Conservation (phyloP, 2,888 invertebrate genomes). For the Apamea epomidion region DNA sequence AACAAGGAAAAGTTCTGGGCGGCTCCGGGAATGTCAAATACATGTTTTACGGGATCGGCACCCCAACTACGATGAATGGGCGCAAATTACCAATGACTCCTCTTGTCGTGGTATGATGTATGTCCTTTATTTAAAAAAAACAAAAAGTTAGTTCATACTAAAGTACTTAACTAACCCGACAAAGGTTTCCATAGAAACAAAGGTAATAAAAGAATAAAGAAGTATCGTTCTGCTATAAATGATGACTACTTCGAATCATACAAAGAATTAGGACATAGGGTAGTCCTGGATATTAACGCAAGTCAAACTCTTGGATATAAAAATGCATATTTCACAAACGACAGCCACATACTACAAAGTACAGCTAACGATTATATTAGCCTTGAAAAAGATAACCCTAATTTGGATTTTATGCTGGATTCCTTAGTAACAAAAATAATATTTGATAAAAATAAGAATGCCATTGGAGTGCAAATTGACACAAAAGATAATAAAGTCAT, state of each 20-base stretch:
- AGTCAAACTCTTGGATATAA: neutral
- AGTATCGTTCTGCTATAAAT: neutral
- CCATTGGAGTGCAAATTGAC: neutral
- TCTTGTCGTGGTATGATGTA: neutral
- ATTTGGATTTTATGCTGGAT: neutral
- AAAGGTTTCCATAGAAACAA: neutral
- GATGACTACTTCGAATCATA: neutral
- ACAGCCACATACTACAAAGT: neutral
- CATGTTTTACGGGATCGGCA: neutral
- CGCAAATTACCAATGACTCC: neutral
- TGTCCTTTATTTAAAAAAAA: neutral
- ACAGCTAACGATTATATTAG: neutral
- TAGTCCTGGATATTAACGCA: neutral
- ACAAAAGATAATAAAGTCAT: neutral
- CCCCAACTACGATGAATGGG: neutral
- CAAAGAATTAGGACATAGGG: neutral
- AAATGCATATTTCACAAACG: neutral
- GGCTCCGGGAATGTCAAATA: neutral
- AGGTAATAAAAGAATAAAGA: neutral
- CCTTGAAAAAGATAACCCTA: neutral
- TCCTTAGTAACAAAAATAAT: neutral
- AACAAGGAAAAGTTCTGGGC: neutral
- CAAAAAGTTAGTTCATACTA: neutral
- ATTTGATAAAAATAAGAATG: neutral
- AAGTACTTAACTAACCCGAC: neutral